A percentile compares a stretch with the other conserved stretches of the same genome.
These are phyloP conservation scores for Peromyscus leucopus DNA, from an alignment of 2,113 vertebrate species.

Conservation along the genomic window DNA sequence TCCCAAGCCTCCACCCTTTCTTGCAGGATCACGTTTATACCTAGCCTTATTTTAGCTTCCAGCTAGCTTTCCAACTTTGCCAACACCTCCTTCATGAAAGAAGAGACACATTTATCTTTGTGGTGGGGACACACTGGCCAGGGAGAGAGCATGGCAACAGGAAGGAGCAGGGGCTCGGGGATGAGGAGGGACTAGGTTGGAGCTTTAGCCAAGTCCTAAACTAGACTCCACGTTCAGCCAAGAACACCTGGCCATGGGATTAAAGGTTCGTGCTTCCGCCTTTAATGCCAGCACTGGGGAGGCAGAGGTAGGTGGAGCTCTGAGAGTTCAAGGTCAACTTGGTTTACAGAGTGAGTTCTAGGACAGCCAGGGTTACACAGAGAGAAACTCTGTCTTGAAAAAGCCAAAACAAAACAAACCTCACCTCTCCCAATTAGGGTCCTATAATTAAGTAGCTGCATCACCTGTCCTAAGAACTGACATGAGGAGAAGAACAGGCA, in stretches of 20 bases:
- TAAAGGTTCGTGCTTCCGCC: not conserved
- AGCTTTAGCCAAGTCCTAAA: not conserved
- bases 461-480: not conserved
- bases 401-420: not conserved
- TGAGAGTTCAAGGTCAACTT: not conserved
- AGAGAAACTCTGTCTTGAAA: not conserved
- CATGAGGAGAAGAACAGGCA: not conserved
- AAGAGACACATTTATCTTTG: conserved; percentile 44
- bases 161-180: not conserved
- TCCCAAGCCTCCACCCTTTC: not conserved
- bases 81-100: not conserved
- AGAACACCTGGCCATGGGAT: not conserved
- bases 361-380: not conserved
- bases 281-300: not conserved
- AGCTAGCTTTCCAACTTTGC: not conserved
- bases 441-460: not conserved
- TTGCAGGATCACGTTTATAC: not conserved
- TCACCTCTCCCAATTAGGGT: not conserved
- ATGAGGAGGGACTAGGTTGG: too few species aligned
- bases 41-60: conserved; percentile 24
- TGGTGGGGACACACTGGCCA: not conserved
- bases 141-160: not conserved
- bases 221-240: not conserved
- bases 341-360: not conserved
- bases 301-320: not conserved